Conservation (phyloP, 1,140 invertebrate species). For the Camponotus vicinus region DNA sequence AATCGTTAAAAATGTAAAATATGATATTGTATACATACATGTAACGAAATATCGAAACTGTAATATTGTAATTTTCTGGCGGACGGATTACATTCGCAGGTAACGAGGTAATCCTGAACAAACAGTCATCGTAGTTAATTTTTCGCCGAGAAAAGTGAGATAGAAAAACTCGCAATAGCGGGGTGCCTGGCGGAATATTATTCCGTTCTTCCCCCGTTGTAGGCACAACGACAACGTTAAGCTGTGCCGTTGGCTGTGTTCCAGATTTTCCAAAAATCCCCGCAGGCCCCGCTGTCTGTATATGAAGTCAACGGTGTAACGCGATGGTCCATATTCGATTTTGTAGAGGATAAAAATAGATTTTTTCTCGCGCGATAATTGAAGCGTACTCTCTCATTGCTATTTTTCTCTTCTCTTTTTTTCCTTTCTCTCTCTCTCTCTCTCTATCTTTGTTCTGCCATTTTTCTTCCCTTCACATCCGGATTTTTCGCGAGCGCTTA, state of each 20-base stretch:
- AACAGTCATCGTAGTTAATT: conserved; percentile 56
- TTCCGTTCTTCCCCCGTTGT: not conserved
- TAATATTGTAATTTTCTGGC: conserved; percentile 19
- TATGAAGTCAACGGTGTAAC: conserved; percentile 56
- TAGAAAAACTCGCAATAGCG: conserved; percentile 61
- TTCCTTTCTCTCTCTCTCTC: not conserved
- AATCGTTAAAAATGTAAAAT: conserved; percentile 10
- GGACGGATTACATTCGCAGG: conserved; percentile 23
- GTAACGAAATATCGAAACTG: conserved; percentile 33
- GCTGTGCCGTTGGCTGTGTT: conserved; percentile 66
- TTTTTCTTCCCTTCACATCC: conserved; percentile 46
- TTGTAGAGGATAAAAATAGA: conserved; percentile 70
- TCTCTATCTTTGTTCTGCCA: conserved; percentile 7
- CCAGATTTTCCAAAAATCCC: conserved; percentile 76
- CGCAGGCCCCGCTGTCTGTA: conserved; percentile 61
- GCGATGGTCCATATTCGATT: conserved; percentile 71
- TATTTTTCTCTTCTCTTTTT: conserved; percentile 42
- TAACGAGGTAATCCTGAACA: conserved; percentile 47
- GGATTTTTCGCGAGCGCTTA: conserved; percentile 64
- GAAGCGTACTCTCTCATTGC: conserved; percentile 64
- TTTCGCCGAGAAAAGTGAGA: conserved; percentile 26
- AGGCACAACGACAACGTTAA: conserved; percentile 62
- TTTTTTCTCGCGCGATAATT: conserved; percentile 70
- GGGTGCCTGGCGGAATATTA: conserved; percentile 20
- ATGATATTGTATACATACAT: too few species aligned